phyloP scores from a whole-genome alignment of 2,888 invertebrate genomes.

The Elegia similella region DNA sequence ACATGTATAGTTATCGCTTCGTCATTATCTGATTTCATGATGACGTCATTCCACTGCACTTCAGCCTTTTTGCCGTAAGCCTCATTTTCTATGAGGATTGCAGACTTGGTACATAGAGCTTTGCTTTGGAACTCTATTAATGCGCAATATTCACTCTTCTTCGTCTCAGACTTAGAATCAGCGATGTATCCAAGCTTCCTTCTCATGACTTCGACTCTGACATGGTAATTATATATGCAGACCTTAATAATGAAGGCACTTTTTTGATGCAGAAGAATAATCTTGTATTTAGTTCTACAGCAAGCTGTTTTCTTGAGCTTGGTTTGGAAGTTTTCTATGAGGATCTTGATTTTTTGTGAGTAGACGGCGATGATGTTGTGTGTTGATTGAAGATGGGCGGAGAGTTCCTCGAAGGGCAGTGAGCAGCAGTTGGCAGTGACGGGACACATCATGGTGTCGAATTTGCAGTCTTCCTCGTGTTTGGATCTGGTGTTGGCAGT shows the following conservation, averaged over 20 bases:
- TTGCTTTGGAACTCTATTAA: conserved; percentile 75
- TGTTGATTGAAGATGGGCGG: conserved; percentile 59
- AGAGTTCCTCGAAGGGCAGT: conserved; percentile 68
- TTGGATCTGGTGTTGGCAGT: conserved; percentile 61
- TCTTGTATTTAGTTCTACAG: conserved; percentile 75
- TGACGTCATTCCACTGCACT: conserved; percentile 72
- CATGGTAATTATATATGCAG: conserved; percentile 75
- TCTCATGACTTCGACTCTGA: conserved; percentile 72
- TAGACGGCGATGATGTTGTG: conserved; percentile 75
- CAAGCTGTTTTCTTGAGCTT: conserved; percentile 74
- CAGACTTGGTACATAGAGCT: conserved; percentile 67
- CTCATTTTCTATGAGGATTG: conserved; percentile 71
- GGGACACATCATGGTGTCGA: conserved; percentile 72
- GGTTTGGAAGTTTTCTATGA: conserved; percentile 75
- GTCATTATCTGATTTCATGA: conserved; percentile 69
- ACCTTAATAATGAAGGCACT: conserved; percentile 77
- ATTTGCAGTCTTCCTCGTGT: conserved; percentile 73
- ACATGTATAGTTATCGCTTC: conserved; percentile 76
- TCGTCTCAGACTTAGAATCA: conserved; percentile 59
- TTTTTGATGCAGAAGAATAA: conserved; percentile 68
- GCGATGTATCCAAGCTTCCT: conserved; percentile 70
- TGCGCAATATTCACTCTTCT: conserved; percentile 72
- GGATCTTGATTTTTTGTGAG: conserved; percentile 74
- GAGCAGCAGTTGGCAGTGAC: conserved; percentile 70
- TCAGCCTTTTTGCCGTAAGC: conserved; percentile 74